Base-by-base conservation (phyloP, 37 sponge, comb jelly and placozoan species). In the Theonella swinhoei region DNA sequence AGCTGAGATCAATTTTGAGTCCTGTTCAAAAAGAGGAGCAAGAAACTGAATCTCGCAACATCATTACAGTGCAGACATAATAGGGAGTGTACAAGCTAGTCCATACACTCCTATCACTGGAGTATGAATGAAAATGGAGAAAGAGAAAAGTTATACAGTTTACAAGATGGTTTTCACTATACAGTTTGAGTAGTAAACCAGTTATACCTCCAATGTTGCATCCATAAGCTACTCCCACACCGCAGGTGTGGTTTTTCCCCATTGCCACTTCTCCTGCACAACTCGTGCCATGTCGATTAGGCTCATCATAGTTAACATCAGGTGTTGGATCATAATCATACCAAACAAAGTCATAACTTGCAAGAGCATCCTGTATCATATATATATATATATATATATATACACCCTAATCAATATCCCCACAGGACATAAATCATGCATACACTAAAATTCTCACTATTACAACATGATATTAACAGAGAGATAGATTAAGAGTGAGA, bases 241-340 rank as follows among this genome's bases (percentile, higher is more conserved):
- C 89, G 83, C 98, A 98, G 32, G 90, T 29, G 30, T 76, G 75
- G 35, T 72, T 88, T 74, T 87, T 88, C 30, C 42, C 85, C 62
- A 94, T 88, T 4, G 90, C 91, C 14, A 95, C 84, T 77, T 95
- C 98, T 0, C 98, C 98, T 23, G 98, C 98, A 79, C 98, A 98
- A 36, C 92, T 72, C 7, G 98, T 98, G 0, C 98, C 98, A 76
- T 98, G 98, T 62, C 84, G 92, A 88, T 95, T 91, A 64, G 80
- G 70, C 0, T 39, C 70, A 29, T 30, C 70, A 32, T 35, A 30
- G 33, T 58, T 14, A 2, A 0, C 19, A 22, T 39, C 58, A 17
- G 80, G 80, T 31, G 70, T 82, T 11, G 94, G 97, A 78, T 96
- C 90, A 22, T 58, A 28, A 74, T 96, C 97, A 3, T 91, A 43